Evolutionary conservation across 2,888 invertebrate genomes (phyloP), one percentile per base, ranked within the genome.

Genomic region (Heliconius charithonia): DNA sequence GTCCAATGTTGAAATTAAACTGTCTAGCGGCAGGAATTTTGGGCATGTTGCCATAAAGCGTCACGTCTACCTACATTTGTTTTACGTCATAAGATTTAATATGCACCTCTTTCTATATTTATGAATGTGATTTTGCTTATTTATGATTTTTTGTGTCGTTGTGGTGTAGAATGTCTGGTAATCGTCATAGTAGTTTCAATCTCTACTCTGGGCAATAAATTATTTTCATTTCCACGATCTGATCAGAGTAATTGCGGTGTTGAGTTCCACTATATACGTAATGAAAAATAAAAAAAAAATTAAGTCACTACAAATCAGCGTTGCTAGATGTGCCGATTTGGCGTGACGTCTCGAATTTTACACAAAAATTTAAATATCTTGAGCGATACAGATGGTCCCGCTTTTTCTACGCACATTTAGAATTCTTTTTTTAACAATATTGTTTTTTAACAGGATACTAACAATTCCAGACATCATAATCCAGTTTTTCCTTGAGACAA

Each of bases 61-160:
- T 74, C 74, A 63, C 41, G 41, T 45, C 32, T 63, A 27, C 63
- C 62, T 27, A 74, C 7, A 74, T 74, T 74, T 74, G 74, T 74
- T 74, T 74, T 74, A 74, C 74, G 74, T 74, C 74, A 74, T 62
- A 41, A n/a, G 12, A 74, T 69, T 69, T 69, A 45, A 74, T 74
- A 29, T 74, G 74, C 74, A 63, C 37, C 63, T n/a, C n/a, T 37
- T 32, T 59, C 32, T 59, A 59, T 72, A 32, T 32, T 72, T 59
- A 59, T n/a, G n/a, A 59, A n/a, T 73, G 56, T 51, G 27, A 63
- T 25, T 27, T 27, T 27, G 25, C 27, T 63, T 63, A 27, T 63
- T 63, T 27, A 6, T 27, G 63, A 27, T 16, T 25, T 27, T 63
- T 63, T 16, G 27, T 2, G 27, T 7, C 13, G 6, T 63, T 27